A percentile compares a stretch with the other conserved stretches of the same genome.
These are phyloP conservation scores for Platysteira castanea DNA, from an alignment of 2,113 vertebrate species.

Conservation along the genomic window DNA sequence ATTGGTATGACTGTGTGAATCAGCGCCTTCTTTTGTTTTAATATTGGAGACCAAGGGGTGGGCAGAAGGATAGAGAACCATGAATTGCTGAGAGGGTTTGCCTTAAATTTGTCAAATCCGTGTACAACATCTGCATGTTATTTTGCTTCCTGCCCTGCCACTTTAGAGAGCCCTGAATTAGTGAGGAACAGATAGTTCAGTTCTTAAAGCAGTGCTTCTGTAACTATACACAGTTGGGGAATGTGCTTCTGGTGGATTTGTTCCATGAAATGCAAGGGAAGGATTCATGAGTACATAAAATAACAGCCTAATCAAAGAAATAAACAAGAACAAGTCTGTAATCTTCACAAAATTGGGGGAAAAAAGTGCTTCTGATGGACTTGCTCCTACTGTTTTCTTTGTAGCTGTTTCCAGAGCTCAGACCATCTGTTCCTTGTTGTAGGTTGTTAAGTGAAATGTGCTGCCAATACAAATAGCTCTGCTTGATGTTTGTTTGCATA, in stretches of 20 bases:
- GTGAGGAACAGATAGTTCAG: constrained; percentile 37
- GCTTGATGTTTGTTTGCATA: constrained; percentile 97
- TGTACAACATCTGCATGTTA: constrained; percentile 33
- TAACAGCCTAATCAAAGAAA: constrained; percentile 75
- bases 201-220: constrained; percentile 40
- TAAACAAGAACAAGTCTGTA: constrained; percentile 74
- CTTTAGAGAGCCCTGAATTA: neutral
- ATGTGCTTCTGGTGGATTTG: constrained; percentile 64
- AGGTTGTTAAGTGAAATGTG: constrained; percentile 86
- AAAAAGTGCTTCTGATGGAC: constrained; percentile 60
- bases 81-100: neutral
- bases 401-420: constrained; percentile 68
- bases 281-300: constrained; percentile 72
- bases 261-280: constrained; percentile 56
- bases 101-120: constrained; percentile 35
- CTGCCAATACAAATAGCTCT: constrained; percentile 95
- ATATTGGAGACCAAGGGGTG: neutral
- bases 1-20: neutral
- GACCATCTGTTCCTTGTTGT: constrained; percentile 93
- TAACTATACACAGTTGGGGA: constrained; percentile 45
- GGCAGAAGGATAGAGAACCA: neutral
- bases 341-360: constrained; percentile 54
- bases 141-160: constrained; percentile 6
- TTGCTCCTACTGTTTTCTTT: constrained; percentile 73
- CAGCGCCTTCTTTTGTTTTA: neutral